Base-by-base conservation (phyloP, 2,888 invertebrate species). In the Seira sanloemensis region DNA sequence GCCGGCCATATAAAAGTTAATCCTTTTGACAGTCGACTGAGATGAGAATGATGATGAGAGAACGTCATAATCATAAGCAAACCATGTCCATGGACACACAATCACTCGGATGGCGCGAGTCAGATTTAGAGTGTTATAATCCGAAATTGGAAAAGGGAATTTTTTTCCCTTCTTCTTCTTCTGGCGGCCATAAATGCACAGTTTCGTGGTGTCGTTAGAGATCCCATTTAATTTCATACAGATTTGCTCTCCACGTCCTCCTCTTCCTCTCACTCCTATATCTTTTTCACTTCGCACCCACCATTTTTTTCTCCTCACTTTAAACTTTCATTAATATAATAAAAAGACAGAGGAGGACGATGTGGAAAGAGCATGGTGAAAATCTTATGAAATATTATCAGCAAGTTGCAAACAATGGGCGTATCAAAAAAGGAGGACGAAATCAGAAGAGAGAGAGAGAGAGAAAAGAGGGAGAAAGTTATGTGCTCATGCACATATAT, bases 381-480 rank as follows among this genome's bases (percentile, higher is more conserved):
- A 62, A 21, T 62, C 62, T 62, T 62, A 62, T 62, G 62, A 62
- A 84, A 71, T 65, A 77, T 84, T 84, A 76, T 84, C 84, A 84
- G 79, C 79, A 84, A 79, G 25, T 79, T 72, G 71, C 84, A 84
- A 84, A 84, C 84, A 84, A 84, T 84, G 75, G 62, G 58, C 2
- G 58, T 37, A 37, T 37, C 37, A 50, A 50, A 62, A 84, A 79
- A 62, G 74, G 78, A 27, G 65, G 19, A 66, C 24, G 54, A 77
- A 25, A 62, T 26, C 50, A 58, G 46, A 71, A 71, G 66, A 76
- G 73, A 24, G 65, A 72, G 27, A 50, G 54, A 58, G 65, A 67
- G 76, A 79, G 69, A 21, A 62, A n/a, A 62, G 62, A 9, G 62
- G 62, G 62, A 62, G 12, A 74, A 77, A n/a, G n/a, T n/a, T n/a